Evolutionary conservation across 2,113 vertebrate species (phyloP), one percentile per base, ranked within the genome.

Genomic region (Galbula dea): DNA sequence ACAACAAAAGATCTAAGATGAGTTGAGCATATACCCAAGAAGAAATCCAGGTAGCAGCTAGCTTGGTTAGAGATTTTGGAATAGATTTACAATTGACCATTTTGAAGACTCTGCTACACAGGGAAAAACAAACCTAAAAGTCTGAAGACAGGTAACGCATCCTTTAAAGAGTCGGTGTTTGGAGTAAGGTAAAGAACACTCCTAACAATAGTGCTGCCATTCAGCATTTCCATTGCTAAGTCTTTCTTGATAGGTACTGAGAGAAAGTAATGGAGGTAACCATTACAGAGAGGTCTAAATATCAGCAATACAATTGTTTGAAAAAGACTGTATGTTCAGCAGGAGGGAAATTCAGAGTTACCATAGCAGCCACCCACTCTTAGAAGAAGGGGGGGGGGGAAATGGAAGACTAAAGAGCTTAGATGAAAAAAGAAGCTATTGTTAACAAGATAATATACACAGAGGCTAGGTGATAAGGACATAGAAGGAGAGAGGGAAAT

Each of bases 331-430:
- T 66, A 59, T 76, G 94, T 96, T 74, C 86, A 97, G 89, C 81
- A 89, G 66, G 67, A 97, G 83, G 75, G 94, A 86, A 88, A 94
- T 89, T 95, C 94, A 89, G 93, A 86, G 97, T 98, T 98, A 93
- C 97, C 96, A 98, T 98, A 95, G 98, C 96, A 98, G 94, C 97
- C 97, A 90, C 97, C 97, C 93, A 97, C 97, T 83, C 93, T 71
- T 84, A 78, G 83, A 68, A 86, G 55, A 41, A 16, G 37, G 66
- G 76, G 68, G 45, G n/a, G 67, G n/a, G 39, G 17, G 36, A 12
- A 68, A 62, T 57, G 49, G 61, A 83, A 89, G 68, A 74, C 46
- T 87, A 63, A 67, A 94, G 87, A 94, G 91, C 36, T 78, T 11
- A 59, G 85, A 66, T 54, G 54, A 77, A 94, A 94, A 91, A 93